Conservation (phyloP, 2,113 vertebrate species). For the Heterochromis multidens region DNA sequence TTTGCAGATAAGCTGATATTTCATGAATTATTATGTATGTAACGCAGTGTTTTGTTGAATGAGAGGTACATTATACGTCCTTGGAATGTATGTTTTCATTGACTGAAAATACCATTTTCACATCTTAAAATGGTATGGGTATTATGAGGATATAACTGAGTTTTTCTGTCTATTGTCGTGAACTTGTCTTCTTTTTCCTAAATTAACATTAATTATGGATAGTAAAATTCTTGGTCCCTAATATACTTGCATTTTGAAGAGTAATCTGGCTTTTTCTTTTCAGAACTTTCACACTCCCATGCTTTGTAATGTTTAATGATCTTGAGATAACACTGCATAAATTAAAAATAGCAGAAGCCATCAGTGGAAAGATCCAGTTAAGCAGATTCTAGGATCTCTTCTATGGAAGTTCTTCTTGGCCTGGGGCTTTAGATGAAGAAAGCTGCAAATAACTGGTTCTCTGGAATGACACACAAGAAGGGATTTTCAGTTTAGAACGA, state of each 20-base stretch:
- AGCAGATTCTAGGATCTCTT: not conserved
- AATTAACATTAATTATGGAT: not conserved
- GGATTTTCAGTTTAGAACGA: not conserved
- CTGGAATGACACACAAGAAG: not conserved
- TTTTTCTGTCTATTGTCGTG: not conserved
- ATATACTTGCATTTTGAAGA: not conserved
- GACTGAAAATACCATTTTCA: not conserved
- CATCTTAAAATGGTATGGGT: not conserved
- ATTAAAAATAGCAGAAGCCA: not conserved
- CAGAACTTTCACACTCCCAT: not conserved
- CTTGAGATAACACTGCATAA: not conserved
- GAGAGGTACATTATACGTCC: not conserved
- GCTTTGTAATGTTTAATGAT: not conserved
- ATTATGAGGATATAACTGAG: not conserved
- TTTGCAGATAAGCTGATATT: constrained; percentile 15
- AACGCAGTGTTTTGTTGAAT: constrained; percentile 6
- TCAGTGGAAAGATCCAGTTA: not conserved
- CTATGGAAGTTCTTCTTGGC: not conserved
- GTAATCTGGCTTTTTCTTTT: not conserved
- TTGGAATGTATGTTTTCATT: constrained; percentile 16
- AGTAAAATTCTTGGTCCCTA: not conserved
- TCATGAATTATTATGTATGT: not conserved
- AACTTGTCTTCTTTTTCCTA: not conserved
- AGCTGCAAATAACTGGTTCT: not conserved
- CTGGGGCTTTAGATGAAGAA: not conserved